Base-by-base conservation (phyloP, 2,888 invertebrate genomes). In the Dastarcus helophoroides region DNA sequence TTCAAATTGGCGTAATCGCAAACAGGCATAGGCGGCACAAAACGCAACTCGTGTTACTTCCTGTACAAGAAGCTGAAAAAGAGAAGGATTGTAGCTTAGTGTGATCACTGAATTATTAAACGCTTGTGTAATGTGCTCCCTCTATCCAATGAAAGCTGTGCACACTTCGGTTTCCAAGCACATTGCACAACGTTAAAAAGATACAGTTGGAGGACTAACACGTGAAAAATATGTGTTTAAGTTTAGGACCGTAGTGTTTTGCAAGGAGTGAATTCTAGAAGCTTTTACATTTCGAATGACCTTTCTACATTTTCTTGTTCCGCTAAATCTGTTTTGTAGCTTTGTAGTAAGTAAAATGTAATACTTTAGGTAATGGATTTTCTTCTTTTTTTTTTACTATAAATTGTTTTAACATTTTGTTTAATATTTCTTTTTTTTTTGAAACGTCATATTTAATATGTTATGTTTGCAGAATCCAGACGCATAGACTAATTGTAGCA, bases 401-500 rank as follows among this genome's bases (percentile, higher is more conserved):
- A 23, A 27, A 22, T 31, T 39, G 10, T 33, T 28, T 26, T 39
- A 33, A 42, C 41, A 38, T 39, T 43, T 40, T 39, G 35, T 40
- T 37, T 41, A 42, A 42, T 42, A 34, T 39, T 38, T 33, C 38
- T 45, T 44, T 40, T 41, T 37, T 43, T 41, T 37, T 51, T 45
- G 44, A 51, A 43, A 51, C 46, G 53, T 54, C 47, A 49, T 55
- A 57, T 54, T 56, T 52, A 57, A 56, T 54, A 57, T 54, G 51
- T 57, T 58, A 56, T 58, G 57, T 59, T 58, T 56, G 58, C 58
- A 58, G 58, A 60, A 48, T 48, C 53, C 59, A 51, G 53, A 55
- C 53, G 54, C 57, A 55, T 56, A 54, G 56, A 58, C 56, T 58
- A 58, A 58, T 56, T 56, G 58, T 59, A 60, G 58, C 56, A 56